Base-by-base conservation (phyloP, 1,140 invertebrate species). In the Temnothorax longispinosus region DNA sequence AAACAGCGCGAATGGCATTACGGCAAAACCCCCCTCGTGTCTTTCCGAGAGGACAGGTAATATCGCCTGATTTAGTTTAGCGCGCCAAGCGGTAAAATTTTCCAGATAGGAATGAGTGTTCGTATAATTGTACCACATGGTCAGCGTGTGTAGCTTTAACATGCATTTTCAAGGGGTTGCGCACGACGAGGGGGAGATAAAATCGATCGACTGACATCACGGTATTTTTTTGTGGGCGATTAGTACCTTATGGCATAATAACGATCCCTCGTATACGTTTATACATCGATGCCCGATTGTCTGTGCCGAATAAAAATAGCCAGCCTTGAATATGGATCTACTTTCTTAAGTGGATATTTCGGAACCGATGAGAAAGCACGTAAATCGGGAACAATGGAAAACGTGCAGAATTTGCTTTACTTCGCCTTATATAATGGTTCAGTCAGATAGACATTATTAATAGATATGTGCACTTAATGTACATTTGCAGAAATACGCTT, bases 181-280 rank as follows among this genome's bases (percentile, higher is more conserved):
- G 71, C 15, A 50, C 47, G 62, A 85, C 32, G 58, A 78, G 84
- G 84, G 75, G 75, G 84, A 85, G 84, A 85, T 80, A 85, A 85
- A 67, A 85, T 85, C 84, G 35, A 85, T 64, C 41, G 62, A 69
- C 54, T 47, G 54, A 47, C 54, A 60, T 82, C 44, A 11, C 32
- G 27, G 44, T 27, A 78, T 47, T 71, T 72, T 58, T 44, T 60
- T 75, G 77, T 82, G 27, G 41, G 62, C 80, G 69, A 84, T 84
- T 84, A 84, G 32, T 74, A n/a, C 80, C 69, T 84, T 84, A 75
- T 75, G 54, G 54, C 27, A 35, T 35, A 44, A 54, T 84, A 60
- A 74, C 69, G 80, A 84, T 75, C 41, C 41, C 69, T 62, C 69
- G 54, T 32, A 18, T 21, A n/a, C 13, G 18, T 41, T 15, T 44